phyloP scores from a whole-genome alignment of 2,888 invertebrate species.

The Peribatodes rhomboidaria region DNA sequence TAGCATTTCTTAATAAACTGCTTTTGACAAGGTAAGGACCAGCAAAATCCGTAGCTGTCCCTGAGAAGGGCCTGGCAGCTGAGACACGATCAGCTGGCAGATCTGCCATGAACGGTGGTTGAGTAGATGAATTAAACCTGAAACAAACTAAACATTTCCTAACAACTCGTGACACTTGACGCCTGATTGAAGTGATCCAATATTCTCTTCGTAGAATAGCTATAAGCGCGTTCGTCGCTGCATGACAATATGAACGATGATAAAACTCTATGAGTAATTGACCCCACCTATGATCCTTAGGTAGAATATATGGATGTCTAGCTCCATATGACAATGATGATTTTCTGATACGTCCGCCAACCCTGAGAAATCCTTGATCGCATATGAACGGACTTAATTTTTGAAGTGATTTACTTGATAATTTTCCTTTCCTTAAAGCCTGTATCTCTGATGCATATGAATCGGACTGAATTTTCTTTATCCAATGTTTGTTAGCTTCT shows the following conservation, averaged over 20 bases:
- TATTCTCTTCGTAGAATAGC: too few species aligned
- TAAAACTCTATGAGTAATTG: too few species aligned
- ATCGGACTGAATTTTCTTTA: not conserved
- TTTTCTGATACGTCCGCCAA: constrained; percentile 9
- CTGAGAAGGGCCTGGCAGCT: constrained; percentile 3
- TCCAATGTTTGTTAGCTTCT: constrained; percentile 1
- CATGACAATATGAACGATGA: too few species aligned
- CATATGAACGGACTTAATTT: constrained; percentile 8
- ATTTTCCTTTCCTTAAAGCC: not conserved
- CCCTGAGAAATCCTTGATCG: not conserved
- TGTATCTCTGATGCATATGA: not conserved
- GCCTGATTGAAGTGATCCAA: too few species aligned
- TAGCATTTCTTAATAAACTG: constrained; percentile 17
- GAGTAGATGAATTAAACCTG: too few species aligned
- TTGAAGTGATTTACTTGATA: not conserved
- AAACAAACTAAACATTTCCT: too few species aligned
- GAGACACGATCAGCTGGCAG: constrained; percentile 17
- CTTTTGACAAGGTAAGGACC: constrained; percentile 13
- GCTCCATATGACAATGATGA: constrained; percentile 12
- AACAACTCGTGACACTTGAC: too few species aligned
- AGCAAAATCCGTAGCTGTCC: constrained; percentile 16
- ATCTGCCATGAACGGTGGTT: constrained; percentile 23
- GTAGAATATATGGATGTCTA: constrained; percentile 9
- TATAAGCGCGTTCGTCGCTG: too few species aligned
- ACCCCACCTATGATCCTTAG: constrained; percentile 12